These are phyloP conservation scores for Odontothrips loti DNA, from an alignment of 2,888 invertebrate genomes.

Conservation along the genomic window DNA sequence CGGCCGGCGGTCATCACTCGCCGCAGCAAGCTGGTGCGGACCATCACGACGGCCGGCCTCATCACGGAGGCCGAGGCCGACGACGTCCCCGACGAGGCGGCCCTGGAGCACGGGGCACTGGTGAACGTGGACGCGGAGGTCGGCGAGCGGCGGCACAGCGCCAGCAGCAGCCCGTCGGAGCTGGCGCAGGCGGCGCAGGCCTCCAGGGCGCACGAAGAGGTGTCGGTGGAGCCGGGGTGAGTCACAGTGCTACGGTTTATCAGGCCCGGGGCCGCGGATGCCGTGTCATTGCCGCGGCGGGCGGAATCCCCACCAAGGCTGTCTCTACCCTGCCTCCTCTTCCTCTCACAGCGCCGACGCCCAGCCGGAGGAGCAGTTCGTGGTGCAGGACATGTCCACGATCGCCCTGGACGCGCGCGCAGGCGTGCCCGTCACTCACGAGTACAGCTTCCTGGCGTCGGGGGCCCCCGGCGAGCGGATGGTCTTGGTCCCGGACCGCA, in stretches of 20 bases:
- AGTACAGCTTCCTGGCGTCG: constrained; percentile 15
- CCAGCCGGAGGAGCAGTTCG: constrained; percentile 8
- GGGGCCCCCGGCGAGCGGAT: background rate
- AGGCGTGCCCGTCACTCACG: background rate
- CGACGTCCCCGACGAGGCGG: background rate
- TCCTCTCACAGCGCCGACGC: background rate
- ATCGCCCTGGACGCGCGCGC: constrained; percentile 4
- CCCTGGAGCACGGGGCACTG: background rate
- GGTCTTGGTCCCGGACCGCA: background rate
- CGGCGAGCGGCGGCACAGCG: background rate
- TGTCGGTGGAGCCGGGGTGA: background rate
- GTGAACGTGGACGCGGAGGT: background rate
- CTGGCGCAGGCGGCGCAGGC: too few species aligned
- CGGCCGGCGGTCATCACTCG: constrained; percentile 3
- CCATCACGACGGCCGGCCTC: constrained; percentile 17
- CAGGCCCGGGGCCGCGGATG: too few species aligned
- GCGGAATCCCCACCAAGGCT: too few species aligned
- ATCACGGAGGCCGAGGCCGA: constrained; percentile 21
- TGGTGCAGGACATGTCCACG: background rate
- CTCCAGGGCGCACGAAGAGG: background rate
- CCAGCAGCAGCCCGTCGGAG: background rate
- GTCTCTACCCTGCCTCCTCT: too few species aligned
- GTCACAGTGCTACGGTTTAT: too few species aligned
- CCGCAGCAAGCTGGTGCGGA: constrained; percentile 8
- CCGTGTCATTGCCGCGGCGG: background rate